Conservation (phyloP, 2,113 vertebrate species). For the Hyperopisus bebe region DNA sequence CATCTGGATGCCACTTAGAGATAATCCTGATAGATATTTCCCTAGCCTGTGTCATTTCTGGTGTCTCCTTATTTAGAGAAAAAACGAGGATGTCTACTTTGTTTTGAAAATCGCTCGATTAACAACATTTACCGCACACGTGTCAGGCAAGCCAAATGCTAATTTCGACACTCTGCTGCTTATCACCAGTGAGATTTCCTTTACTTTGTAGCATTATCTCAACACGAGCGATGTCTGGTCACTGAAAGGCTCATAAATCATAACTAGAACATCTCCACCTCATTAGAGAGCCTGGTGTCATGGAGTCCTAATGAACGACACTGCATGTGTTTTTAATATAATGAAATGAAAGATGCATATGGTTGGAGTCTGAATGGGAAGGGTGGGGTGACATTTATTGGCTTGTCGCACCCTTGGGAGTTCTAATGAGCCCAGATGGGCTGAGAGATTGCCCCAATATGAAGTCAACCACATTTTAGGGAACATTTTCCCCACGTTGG, state of each 20-base stretch:
- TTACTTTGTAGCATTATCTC: neutral
- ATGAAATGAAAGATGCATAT: conserved; percentile 33
- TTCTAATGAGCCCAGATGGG: conserved; percentile 30
- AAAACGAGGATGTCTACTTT: neutral
- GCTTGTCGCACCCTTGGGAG: conserved; percentile 14
- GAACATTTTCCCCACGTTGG: conserved; percentile 18
- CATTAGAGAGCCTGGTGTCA: conserved; percentile 27
- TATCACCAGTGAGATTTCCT: neutral
- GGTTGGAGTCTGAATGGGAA: conserved; percentile 12
- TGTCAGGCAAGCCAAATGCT: neutral
- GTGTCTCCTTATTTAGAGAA: neutral
- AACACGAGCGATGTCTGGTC: neutral
- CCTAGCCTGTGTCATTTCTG: neutral
- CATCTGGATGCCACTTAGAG: neutral
- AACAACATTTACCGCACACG: neutral
- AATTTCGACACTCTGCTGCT: neutral
- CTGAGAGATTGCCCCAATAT: conserved; percentile 28
- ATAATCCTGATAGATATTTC: neutral
- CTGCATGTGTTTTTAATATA: conserved; percentile 46
- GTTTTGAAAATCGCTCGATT: neutral
- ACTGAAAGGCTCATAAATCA: neutral
- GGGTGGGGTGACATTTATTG: conserved; percentile 32
- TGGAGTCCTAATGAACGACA: conserved; percentile 31
- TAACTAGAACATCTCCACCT: conserved; percentile 22
- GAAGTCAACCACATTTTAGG: conserved; percentile 31